Conservation (phyloP, 2,797 vertebrate genomes). For the Arctocebus calabarensis region DNA sequence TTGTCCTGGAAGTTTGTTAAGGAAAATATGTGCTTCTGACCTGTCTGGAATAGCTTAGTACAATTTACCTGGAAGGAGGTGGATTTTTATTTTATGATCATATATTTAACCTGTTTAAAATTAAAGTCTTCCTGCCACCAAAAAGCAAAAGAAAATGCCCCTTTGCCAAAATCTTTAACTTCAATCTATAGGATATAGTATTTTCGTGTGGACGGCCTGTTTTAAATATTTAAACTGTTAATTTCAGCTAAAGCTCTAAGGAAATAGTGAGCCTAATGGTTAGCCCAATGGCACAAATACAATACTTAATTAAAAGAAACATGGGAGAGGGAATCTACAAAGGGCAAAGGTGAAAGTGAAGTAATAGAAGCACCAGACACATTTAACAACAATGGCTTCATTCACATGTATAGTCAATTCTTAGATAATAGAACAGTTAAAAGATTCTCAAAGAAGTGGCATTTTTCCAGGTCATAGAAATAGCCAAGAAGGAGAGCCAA, state of each 20-base stretch:
- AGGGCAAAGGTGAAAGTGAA: background rate
- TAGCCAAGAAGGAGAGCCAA: background rate
- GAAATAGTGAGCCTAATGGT: background rate
- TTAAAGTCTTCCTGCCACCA: background rate
- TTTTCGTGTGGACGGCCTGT: no score
- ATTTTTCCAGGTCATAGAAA: background rate
- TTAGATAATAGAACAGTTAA: background rate
- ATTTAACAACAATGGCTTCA: background rate
- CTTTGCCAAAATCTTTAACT: background rate
- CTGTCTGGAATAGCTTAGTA: constrained; percentile 20
- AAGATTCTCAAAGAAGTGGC: constrained; percentile 19
- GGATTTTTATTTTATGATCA: constrained; percentile 28
- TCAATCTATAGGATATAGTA: background rate
- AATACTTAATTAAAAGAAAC: background rate
- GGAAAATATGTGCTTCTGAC: background rate
- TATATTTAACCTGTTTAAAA: constrained; percentile 47
- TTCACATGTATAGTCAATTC: background rate
- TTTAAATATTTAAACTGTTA: constrained; percentile 44
- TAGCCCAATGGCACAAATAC: background rate
- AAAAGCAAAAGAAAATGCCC: background rate
- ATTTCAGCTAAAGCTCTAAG: constrained; percentile 8
- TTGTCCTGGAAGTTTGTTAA: background rate
- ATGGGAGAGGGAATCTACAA: background rate
- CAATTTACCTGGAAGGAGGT: background rate
- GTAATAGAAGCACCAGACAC: background rate